Percentiles rank a stretch among this genome's conserved stretches.
Evolutionary conservation across 2,888 invertebrate species (phyloP).

Genomic region (Meteorus cinctellus): DNA sequence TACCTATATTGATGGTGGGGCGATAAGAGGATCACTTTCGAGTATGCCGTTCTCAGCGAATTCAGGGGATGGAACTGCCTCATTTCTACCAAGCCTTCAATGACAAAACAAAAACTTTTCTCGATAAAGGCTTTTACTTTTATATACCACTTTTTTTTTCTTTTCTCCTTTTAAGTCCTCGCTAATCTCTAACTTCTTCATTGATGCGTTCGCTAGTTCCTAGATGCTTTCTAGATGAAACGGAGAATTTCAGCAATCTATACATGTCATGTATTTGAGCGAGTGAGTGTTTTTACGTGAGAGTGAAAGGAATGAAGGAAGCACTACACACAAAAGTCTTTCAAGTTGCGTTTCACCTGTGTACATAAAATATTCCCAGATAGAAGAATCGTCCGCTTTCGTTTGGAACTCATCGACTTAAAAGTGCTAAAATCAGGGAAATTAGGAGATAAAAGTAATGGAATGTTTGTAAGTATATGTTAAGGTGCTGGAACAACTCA

Average conservation of each 20-base stretch:
- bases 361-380: no score
- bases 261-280: not conserved
- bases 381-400: no score
- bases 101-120: slow-evolving; percentile 13
- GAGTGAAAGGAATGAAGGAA: not conserved
- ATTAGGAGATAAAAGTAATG: no score
- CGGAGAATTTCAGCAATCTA: not conserved
- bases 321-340: no score
- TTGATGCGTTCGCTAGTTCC: not conserved
- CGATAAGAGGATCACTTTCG: slow-evolving; percentile 40
- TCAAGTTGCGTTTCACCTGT: no score
- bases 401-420: no score
- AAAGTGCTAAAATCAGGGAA: no score
- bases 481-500: no score
- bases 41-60: slow-evolving; percentile 28
- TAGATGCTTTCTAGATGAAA: not conserved
- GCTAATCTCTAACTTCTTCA: slow-evolving; percentile 1
- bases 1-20: slow-evolving; percentile 14
- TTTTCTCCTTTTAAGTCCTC: not conserved
- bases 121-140: slow-evolving; percentile 20
- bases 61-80: slow-evolving; percentile 31
- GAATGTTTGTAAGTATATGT: no score
- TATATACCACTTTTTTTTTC: slow-evolving; percentile 4
- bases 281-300: not conserved
- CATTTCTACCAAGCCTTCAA: slow-evolving; percentile 28